Percentiles rank a stretch among this genome's conserved stretches.
Evolutionary conservation across 2,113 vertebrate genomes (phyloP).

Genomic region (Nycticryphes semicollaris): DNA sequence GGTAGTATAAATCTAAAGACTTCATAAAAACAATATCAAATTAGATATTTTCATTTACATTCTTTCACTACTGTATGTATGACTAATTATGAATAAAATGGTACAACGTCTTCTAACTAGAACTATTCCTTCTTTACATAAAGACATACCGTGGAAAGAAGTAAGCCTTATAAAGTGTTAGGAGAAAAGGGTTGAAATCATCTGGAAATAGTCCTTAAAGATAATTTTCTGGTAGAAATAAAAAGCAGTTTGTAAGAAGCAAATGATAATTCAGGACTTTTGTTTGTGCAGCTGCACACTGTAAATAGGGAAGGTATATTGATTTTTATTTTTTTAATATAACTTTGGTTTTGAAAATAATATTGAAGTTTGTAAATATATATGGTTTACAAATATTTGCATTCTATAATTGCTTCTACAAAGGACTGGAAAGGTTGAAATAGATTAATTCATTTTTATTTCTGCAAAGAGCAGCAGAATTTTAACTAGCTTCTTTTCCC

Average conservation of each 20-base stretch:
- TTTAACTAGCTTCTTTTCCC: conserved; percentile 1
- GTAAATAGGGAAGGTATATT: conserved; percentile 21
- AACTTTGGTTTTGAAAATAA: conserved; percentile 37
- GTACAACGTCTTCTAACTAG: not conserved
- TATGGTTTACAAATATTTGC: conserved; percentile 54
- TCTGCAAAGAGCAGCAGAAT: conserved; percentile 1
- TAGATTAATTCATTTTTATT: not conserved
- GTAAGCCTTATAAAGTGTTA: not conserved
- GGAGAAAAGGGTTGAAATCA: not conserved
- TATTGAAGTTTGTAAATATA: conserved; percentile 13
- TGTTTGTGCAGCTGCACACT: conserved; percentile 13
- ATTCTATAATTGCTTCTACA: conserved; percentile 44
- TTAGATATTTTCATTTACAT: not conserved
- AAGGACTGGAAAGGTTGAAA: conserved; percentile 5
- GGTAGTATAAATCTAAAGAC: not conserved
- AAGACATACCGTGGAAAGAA: not conserved
- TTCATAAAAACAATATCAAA: not conserved
- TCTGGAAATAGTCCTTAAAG: not conserved
- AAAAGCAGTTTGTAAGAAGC: not conserved
- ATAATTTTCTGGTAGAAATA: not conserved
- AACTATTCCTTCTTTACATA: not conserved
- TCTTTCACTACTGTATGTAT: accelerated
- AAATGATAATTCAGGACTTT: not conserved
- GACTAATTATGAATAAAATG: not conserved
- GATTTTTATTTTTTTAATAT: not conserved